Evolutionary conservation across 2,797 vertebrate species (phyloP), one percentile per base, ranked within the genome.

Genomic region (Muraenolepis orangiensis): DNA sequence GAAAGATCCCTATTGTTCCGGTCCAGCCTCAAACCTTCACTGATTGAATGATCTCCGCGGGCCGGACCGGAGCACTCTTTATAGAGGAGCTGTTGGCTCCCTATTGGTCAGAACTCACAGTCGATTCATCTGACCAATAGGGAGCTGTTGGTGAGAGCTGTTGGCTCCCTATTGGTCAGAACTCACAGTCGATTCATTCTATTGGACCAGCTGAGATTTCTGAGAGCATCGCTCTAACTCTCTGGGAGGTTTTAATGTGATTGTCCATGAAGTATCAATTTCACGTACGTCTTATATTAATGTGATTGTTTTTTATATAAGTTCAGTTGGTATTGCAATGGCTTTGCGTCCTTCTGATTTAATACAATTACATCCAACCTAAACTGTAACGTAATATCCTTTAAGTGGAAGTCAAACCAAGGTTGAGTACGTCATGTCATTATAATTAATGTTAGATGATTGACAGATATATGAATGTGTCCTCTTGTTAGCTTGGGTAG

Each of bases 111-210:
- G n/a, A n/a, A n/a, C n/a, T n/a, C n/a, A n/a, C n/a, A n/a, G n/a
- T n/a, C n/a, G n/a, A n/a, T n/a, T n/a, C n/a, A n/a, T n/a, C n/a
- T n/a, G n/a, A n/a, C n/a, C n/a, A n/a, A n/a, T n/a, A n/a, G n/a
- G n/a, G n/a, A n/a, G n/a, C n/a, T n/a, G n/a, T n/a, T n/a, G n/a
- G n/a, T n/a, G n/a, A n/a, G n/a, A n/a, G n/a, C n/a, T n/a, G n/a
- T n/a, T n/a, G n/a, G n/a, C n/a, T n/a, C n/a, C n/a, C n/a, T n/a
- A n/a, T n/a, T n/a, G n/a, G n/a, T n/a, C 77, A 73, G 64, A 92
- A 94, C 93, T 93, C 93, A 91, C 87, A 93, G 87, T 93, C 95
- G 94, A 96, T 96, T 97, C 95, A 95, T 95, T 95, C 90, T 78
- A 96, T 95, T 95, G 95, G 89, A 80, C 74, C 77, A 70, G 69